A percentile compares a stretch with the other conserved stretches of the same genome.
Conservation (phyloP, 2,888 invertebrate genomes). For the Amaurobius ferox region DNA sequence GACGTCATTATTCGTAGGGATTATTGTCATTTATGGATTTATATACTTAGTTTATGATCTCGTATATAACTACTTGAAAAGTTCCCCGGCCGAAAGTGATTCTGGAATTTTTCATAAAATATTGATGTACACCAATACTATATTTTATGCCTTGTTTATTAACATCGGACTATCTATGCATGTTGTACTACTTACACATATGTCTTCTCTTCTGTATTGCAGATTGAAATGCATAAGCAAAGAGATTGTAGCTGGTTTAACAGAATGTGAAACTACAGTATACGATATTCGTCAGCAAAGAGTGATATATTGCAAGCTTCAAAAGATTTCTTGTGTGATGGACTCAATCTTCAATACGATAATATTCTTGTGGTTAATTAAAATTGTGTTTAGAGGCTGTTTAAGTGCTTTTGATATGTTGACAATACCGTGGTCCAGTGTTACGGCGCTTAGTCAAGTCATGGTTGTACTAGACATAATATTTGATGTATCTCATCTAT, state of each 20-base stretch:
- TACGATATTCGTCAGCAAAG: neutral
- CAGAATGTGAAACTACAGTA: neutral
- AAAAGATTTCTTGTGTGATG: neutral
- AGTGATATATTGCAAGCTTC: constrained; percentile 10
- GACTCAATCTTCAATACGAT: constrained; percentile 27
- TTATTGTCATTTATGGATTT: too few relatives aligned
- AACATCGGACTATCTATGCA: neutral
- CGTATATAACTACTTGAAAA: too few relatives aligned
- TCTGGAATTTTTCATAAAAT: too few relatives aligned
- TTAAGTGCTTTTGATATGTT: constrained; percentile 35
- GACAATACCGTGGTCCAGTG: neutral
- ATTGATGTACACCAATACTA: too few relatives aligned
- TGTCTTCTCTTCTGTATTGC: neutral
- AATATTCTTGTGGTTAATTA: constrained; percentile 33
- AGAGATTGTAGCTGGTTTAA: neutral
- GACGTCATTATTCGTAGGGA: too few relatives aligned
- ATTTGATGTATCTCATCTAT: neutral
- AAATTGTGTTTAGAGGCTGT: constrained; percentile 26
- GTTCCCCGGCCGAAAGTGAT: too few relatives aligned
- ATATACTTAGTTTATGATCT: too few relatives aligned
- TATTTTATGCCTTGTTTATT: neutral
- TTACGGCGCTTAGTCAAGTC: too few relatives aligned
- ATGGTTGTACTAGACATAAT: neutral
- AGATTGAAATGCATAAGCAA: neutral
- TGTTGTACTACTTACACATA: neutral